Base-by-base conservation (phyloP, 2,888 invertebrate genomes). In the Synanthedon tipuliformis region DNA sequence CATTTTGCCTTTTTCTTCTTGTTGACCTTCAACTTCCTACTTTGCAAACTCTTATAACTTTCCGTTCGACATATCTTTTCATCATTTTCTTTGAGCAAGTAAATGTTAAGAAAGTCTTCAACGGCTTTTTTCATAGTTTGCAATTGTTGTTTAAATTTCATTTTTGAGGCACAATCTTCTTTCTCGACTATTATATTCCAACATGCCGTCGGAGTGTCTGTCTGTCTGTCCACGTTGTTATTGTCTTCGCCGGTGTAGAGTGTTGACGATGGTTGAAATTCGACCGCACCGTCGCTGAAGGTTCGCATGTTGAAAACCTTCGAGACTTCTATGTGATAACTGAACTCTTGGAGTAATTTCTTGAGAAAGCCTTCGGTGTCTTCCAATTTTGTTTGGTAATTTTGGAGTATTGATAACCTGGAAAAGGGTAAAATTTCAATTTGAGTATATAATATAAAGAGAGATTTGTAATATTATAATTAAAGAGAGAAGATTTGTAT, bases 281-380 rank as follows among this genome's bases (percentile, higher is more conserved):
- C 34, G 7, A 34, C 34, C 8, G 10, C 34, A 10, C 34, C 34
- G 10, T 34, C 34, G 10, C 34, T 34, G 10, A 34, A 34, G 34
- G 34, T 10, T 1, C 34, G 34, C 10, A 5, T 34, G 1, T 73
- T 68, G 40, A 86, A 85, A 1, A 86, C 63, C 64, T 84, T 86
- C 0, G 86, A 82, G 0, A 86, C 79, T 57, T 86, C 81, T 55
- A 86, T 81, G 52, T 85, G 84, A 51, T 84, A 87, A 54, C 80
- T 75, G 53, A 86, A 84, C 50, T 87, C 84, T 0, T 70, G 59
- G 0, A 87, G 61, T 18, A 87, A 50, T 40, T 82, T 78, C 54
- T 79, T 79, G 1, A 86, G 58, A 0, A 78, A 58, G 45, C 59
- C 57, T 48, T 84, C 82, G 13, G 82, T 60, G 55, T 81, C 81